Percentiles rank a stretch among this genome's conserved stretches.
Conservation (phyloP, 2,113 vertebrate species). For the Ivindomyrus marchei region DNA sequence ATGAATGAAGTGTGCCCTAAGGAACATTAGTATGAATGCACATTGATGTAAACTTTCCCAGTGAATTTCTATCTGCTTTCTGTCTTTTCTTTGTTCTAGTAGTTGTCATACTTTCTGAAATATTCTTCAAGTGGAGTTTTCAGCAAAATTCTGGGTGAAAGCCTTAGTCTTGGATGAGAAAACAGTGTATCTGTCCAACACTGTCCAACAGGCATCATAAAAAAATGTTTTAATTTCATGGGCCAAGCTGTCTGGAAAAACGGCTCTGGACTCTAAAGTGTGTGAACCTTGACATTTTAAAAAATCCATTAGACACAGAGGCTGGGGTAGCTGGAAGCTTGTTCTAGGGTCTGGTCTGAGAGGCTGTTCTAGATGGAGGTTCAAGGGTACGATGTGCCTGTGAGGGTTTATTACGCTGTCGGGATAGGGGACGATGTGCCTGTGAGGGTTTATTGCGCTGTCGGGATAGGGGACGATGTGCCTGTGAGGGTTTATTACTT, state of each 20-base stretch:
- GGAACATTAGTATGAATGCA: neutral
- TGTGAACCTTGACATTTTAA: neutral
- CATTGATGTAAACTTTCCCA: neutral
- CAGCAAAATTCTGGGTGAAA: neutral
- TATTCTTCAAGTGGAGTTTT: neutral
- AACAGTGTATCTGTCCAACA: neutral
- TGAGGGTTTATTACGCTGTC: neutral
- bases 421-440: neutral
- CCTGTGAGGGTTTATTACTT: neutral
- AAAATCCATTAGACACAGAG: neutral
- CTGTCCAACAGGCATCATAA: neutral
- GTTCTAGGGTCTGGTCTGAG: neutral
- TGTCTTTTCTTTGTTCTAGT: neutral
- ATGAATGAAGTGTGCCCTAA: too few species aligned
- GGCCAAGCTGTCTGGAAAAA: neutral
- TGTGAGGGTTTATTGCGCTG: neutral
- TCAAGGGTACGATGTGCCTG: neutral
- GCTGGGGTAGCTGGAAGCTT: neutral
- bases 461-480: neutral
- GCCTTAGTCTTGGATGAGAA: neutral
- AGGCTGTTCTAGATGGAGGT: neutral
- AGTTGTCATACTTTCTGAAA: neutral
- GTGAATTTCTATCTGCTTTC: neutral
- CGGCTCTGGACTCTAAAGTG: neutral
- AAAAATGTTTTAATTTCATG: neutral